Conservation (phyloP, 2,888 invertebrate species). For the Neria commutata region DNA sequence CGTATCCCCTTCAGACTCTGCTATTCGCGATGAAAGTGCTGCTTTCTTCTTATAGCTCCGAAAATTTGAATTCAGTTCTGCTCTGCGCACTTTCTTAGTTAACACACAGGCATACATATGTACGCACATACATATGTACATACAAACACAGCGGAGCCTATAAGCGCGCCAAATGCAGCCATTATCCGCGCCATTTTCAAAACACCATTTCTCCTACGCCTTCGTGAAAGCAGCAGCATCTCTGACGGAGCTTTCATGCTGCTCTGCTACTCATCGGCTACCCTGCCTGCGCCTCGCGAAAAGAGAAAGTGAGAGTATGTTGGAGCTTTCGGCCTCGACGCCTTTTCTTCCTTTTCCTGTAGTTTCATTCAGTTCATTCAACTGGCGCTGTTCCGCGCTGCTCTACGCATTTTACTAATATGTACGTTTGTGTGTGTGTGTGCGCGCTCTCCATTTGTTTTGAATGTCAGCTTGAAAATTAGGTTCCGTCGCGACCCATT, state of each 20-base stretch:
- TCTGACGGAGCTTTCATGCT: neutral
- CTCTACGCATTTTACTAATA: constrained; percentile 3
- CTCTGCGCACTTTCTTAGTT: no score
- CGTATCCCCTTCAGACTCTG: neutral
- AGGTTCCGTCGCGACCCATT: constrained; percentile 29
- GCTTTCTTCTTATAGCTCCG: neutral
- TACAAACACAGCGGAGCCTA: no score
- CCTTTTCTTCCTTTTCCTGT: neutral
- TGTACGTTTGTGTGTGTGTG: constrained; percentile 8
- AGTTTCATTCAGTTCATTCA: constrained; percentile 17
- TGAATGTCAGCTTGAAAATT: constrained; percentile 30
- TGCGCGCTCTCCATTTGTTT: constrained; percentile 11
- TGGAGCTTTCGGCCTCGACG: neutral
- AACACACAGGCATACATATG: no score
- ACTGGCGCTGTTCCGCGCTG: neutral
- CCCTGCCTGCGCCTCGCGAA: neutral
- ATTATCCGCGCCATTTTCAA: constrained; percentile 15
- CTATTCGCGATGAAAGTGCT: neutral
- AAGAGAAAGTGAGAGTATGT: neutral
- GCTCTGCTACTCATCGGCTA: neutral
- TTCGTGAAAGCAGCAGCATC: neutral
- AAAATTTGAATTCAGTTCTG: no score
- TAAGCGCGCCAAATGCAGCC: constrained; percentile 27
- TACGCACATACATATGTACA: no score
- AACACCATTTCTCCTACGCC: no score